Evolutionary conservation across 2,797 vertebrate species (phyloP), one percentile per base, ranked within the genome.

Genomic region (Malacoctenus gilli): DNA sequence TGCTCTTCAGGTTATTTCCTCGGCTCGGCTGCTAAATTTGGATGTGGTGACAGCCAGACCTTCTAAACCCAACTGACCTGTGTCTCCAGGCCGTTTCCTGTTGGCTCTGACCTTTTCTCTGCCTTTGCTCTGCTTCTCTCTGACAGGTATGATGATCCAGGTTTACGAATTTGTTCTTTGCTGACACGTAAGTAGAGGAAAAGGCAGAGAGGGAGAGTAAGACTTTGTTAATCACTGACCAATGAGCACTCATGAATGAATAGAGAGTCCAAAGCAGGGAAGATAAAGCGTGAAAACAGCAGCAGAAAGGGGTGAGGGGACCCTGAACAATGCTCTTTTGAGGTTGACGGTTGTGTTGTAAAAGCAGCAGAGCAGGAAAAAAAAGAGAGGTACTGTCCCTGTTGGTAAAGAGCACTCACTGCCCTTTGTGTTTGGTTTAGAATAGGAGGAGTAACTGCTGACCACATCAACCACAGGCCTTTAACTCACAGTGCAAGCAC

Each of bases 391-490:
- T 87, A 76, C 84, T 79, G 87, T 87, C 87, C 86, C 85, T 34
- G 21, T 36, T 30, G 54, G 57, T 70, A 81, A 80, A 82, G 81
- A 81, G 75, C 58, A 38, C 70, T 68, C 74, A 28, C 79, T 75
- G 84, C 79, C 81, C 87, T 88, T 90, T 90, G 83, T 84, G 65
- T 77, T 59, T 46, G 71, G 64, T 58, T 68, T 50, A 68, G 74
- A 85, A 69, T 75, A 76, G 72, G 46, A 60, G 79, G 70, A 67
- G 74, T 77, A 80, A 86, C 59, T 85, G 89, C 87, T 91, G 90
- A 90, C 89, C 86, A 77, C 87, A 90, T 88, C 72, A 79, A 84
- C 86, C 87, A 85, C 88, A 87, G 80, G 80, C 81, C 80, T 86
- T 90, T 88, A 83, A 77, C 82, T 79, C 73, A 62, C 51, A 19